Percentiles rank a stretch among this genome's conserved stretches.
These are phyloP conservation scores for Meleagris gallopavo DNA, from an alignment of 2,113 vertebrate species.

Conservation along the genomic window DNA sequence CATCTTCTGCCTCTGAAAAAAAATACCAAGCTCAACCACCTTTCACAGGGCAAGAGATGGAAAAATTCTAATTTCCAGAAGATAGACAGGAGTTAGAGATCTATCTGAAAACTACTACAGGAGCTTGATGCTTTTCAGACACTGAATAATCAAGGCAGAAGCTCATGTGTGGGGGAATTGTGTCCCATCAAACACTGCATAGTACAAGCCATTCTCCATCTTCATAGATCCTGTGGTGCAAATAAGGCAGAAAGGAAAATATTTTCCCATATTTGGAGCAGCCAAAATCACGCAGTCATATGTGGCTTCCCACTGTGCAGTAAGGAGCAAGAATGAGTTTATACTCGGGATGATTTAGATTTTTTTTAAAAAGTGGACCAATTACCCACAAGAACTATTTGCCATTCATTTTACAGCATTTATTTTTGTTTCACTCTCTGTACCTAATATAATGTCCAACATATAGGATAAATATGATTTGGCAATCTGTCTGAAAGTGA, in stretches of 20 bases:
- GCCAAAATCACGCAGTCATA: neutral
- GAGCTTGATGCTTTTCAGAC: neutral
- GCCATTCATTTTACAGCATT: neutral
- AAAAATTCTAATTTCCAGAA: neutral
- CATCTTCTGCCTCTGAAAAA: neutral
- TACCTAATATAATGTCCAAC: neutral
- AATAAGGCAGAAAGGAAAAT: neutral
- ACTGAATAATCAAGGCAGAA: neutral
- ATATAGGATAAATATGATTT: neutral
- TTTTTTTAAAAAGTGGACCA: neutral
- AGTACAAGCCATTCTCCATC: rapidly evolving
- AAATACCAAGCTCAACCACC: neutral
- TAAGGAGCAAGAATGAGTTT: neutral
- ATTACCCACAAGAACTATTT: neutral
- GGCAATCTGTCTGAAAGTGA: neutral
- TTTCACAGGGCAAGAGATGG: neutral
- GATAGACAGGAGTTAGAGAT: neutral
- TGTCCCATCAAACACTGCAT: neutral
- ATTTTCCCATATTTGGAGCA: rapidly evolving
- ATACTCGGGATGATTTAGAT: neutral
- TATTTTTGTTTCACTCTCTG: neutral
- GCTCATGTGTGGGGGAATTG: neutral
- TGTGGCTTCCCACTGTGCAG: neutral
- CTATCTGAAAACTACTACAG: neutral
- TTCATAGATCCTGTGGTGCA: neutral